Conservation (phyloP, 2,797 vertebrate species). For the Acanthiza pusilla region DNA sequence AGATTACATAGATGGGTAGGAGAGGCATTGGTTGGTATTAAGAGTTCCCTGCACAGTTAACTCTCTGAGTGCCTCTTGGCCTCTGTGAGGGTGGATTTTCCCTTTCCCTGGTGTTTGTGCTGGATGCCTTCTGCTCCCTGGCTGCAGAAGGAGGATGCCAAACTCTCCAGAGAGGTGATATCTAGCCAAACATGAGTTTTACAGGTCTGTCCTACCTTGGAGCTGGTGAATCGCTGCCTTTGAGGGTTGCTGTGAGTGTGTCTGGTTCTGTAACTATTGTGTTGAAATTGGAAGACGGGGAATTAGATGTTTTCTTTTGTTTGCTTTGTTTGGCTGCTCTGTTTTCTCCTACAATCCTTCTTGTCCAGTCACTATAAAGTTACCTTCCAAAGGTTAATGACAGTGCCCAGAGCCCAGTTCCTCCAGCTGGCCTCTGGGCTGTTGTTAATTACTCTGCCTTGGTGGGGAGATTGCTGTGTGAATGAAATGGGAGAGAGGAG, state of each 20-base stretch:
- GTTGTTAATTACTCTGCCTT: conserved; percentile 69
- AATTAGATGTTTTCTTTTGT: neutral
- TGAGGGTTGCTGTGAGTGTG: neutral
- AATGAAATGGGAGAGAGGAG: neutral
- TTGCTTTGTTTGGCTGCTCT: conserved; percentile 27
- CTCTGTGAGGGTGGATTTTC: neutral
- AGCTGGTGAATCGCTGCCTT: neutral
- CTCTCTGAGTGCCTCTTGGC: neutral
- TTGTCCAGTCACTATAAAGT: conserved; percentile 12
- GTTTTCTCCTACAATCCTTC: neutral
- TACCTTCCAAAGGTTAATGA: conserved; percentile 73
- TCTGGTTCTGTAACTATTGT: neutral
- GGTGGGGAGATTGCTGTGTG: neutral
- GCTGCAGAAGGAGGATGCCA: neutral
- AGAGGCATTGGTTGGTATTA: neutral
- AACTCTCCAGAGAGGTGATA: neutral
- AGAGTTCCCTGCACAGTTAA: neutral
- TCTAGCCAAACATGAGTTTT: neutral
- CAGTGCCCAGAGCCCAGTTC: neutral
- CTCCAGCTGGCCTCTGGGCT: conserved; percentile 42
- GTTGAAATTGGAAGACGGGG: neutral
- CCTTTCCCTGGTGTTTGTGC: neutral
- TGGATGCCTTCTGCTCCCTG: neutral
- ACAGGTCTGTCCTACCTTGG: neutral
- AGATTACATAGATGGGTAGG: fast-evolving